Percentiles rank a stretch among this genome's conserved stretches.
Conservation (phyloP, 2,888 invertebrate species). For the Incurvaria masculella region DNA sequence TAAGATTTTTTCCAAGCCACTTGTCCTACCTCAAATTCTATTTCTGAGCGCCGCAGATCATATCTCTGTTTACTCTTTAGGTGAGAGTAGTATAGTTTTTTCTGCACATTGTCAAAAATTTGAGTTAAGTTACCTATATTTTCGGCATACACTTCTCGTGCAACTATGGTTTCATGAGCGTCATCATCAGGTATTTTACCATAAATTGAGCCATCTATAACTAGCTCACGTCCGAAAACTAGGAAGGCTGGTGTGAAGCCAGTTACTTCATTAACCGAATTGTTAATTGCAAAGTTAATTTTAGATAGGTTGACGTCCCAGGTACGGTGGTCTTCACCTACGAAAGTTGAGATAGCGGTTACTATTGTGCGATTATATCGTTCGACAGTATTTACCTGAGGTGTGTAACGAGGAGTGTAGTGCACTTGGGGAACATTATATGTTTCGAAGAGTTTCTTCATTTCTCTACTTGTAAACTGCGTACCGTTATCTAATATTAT, state of each 20-base stretch:
- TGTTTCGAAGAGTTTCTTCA: slow-evolving; percentile 9
- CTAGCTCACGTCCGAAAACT: slow-evolving; percentile 14
- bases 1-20: background rate
- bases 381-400: slow-evolving; percentile 14
- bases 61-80: slow-evolving; percentile 12
- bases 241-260: slow-evolving; percentile 15
- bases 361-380: slow-evolving; percentile 16
- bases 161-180: slow-evolving; percentile 12
- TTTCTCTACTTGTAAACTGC: slow-evolving; percentile 15
- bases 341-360: slow-evolving; percentile 1
- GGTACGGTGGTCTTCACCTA: slow-evolving; percentile 5
- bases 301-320: slow-evolving; percentile 17
- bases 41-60: slow-evolving; percentile 12
- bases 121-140: slow-evolving; percentile 12
- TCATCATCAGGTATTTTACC: background rate
- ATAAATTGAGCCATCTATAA: slow-evolving; percentile 13
- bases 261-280: slow-evolving; percentile 16
- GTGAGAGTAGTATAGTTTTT: slow-evolving; percentile 11
- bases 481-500: slow-evolving; percentile 19
- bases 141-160: slow-evolving; percentile 13
- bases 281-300: slow-evolving; percentile 17
- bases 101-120: slow-evolving; percentile 16
- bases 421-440: slow-evolving; percentile 18
- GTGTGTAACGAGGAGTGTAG: slow-evolving; percentile 12
- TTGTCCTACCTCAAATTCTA: slow-evolving; percentile 16